These are phyloP conservation scores for Malachius bipustulatus DNA, from an alignment of 2,888 invertebrate genomes.

Conservation along the genomic window DNA sequence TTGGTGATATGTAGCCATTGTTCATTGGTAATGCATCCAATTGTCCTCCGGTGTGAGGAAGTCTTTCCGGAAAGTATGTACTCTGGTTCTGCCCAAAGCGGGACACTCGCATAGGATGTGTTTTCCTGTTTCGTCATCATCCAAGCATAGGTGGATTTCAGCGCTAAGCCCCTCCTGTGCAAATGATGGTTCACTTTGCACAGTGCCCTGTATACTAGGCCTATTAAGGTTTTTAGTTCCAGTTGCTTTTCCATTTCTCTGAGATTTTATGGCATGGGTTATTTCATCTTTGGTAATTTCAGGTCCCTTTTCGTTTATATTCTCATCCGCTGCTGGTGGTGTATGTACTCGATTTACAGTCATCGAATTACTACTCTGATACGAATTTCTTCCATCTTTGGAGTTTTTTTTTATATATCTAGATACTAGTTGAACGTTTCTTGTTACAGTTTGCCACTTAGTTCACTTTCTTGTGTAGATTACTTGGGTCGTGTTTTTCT, in stretches of 20 bases:
- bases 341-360: background rate
- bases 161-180: no score
- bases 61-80: no score
- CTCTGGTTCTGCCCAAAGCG: no score
- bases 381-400: background rate
- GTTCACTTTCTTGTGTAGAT: background rate
- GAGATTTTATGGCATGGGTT: background rate
- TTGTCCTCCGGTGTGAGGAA: no score
- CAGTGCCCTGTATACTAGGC: no score
- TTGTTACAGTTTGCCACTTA: background rate
- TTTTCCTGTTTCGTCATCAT: no score
- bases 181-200: no score
- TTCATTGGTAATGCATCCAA: no score
- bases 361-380: background rate
- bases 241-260: constrained; percentile 2
- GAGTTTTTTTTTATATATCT: background rate
- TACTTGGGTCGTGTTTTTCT: background rate
- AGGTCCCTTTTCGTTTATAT: background rate
- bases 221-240: background rate
- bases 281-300: background rate
- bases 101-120: no score
- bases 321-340: background rate
- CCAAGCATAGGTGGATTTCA: no score
- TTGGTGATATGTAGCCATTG: no score
- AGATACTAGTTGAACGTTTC: constrained; percentile 1